Evolutionary conservation across 2,113 vertebrate genomes (phyloP).

Genomic region (Chlamydotis undulata): DNA sequence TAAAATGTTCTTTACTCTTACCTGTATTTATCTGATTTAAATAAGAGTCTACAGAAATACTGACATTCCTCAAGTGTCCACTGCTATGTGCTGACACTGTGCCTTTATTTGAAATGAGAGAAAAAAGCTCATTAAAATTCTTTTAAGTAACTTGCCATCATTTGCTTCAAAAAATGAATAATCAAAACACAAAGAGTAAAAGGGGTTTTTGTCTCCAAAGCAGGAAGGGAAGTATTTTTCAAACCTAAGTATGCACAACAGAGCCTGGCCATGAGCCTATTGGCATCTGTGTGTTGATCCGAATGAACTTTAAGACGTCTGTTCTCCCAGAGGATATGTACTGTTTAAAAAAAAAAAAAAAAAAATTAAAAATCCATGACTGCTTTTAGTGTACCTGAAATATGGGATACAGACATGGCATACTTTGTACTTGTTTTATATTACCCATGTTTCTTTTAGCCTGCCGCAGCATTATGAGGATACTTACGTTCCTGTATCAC

Average conservation of each 20-base stretch:
- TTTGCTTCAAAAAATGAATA: slow-evolving; percentile 41
- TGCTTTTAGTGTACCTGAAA: slow-evolving; percentile 57
- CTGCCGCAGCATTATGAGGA: neutral
- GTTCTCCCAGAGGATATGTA: slow-evolving; percentile 8
- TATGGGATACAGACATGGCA: neutral
- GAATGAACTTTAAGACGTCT: slow-evolving; percentile 39
- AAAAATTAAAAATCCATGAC: neutral
- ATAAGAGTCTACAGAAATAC: neutral
- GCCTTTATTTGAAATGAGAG: neutral
- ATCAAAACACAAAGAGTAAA: slow-evolving; percentile 48
- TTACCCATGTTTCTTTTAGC: neutral
- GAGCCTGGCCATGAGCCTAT: slow-evolving; percentile 12
- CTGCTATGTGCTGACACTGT: neutral
- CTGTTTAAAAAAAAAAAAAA: neutral
- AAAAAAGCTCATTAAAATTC: slow-evolving; percentile 26
- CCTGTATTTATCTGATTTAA: neutral
- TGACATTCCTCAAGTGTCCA: neutral
- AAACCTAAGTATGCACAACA: slow-evolving; percentile 47
- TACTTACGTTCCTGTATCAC: slow-evolving; percentile 26
- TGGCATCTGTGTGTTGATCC: slow-evolving; percentile 41
- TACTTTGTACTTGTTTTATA: slow-evolving; percentile 10
- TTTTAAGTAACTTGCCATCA: neutral
- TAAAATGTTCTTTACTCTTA: neutral
- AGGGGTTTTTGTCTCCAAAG: slow-evolving; percentile 30
- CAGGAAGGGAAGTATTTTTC: slow-evolving; percentile 56